Percentiles rank a stretch among this genome's conserved stretches.
Conservation (phyloP, 1,140 invertebrate genomes). For the Trachymyrmex cornetzi region DNA sequence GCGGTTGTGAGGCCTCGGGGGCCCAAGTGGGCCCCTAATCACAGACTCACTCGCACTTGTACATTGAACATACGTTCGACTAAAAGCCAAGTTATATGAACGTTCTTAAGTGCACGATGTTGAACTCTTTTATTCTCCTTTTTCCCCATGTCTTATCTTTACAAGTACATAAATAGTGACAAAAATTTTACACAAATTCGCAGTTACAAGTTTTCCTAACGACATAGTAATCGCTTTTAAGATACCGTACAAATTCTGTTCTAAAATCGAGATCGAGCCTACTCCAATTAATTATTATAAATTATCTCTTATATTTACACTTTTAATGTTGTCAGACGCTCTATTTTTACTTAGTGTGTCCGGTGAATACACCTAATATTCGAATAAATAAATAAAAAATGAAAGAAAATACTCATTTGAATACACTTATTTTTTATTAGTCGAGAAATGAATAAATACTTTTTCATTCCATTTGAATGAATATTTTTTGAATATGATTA, state of each 20-base stretch:
- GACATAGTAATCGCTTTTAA: neutral
- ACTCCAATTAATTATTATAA: neutral
- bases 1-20: slow-evolving; percentile 82
- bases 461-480: no score
- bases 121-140: slow-evolving; percentile 61
- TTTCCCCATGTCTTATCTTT: slow-evolving; percentile 22
- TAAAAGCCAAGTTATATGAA: slow-evolving; percentile 76
- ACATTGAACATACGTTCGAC: slow-evolving; percentile 70
- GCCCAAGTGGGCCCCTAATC: slow-evolving; percentile 82
- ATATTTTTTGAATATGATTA: no score
- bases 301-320: neutral
- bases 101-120: slow-evolving; percentile 75
- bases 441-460: no score
- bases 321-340: neutral
- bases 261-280: neutral
- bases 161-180: neutral
- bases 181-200: neutral
- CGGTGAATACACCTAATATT: no score
- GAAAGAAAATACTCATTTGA: no score
- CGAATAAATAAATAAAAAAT: no score
- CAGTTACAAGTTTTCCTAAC: neutral
- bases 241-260: neutral
- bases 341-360: neutral
- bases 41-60: slow-evolving; percentile 80
- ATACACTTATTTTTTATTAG: no score